Evolutionary conservation across 2,113 vertebrate genomes (phyloP), one percentile per base, ranked within the genome.

Genomic region (Sakesphorus luctuosus): DNA sequence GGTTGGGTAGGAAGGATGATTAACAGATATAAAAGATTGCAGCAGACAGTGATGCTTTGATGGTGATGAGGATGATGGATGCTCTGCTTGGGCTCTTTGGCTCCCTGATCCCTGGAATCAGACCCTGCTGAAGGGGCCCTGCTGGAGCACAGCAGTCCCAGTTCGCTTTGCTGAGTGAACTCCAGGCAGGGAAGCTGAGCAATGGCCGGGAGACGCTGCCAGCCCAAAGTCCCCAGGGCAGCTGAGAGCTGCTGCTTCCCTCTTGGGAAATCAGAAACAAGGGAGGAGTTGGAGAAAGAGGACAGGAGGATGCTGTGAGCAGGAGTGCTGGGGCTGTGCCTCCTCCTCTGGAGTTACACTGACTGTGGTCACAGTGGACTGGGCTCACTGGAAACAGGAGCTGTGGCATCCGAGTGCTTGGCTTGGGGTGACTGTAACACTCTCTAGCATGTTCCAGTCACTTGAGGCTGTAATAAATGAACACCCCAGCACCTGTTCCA

Each of bases 21-120:
- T 52, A 62, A 21, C 0, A 4, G n/a, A 1, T 71, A 0, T 13
- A 15, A 73, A 66, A 35, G 20, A 18, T 3, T 59, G 43, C 3
- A 75, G 61, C 35, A 72, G 74, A 11, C 9, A n/a, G 11, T 9
- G 66, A 21, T 38, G 66, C 38, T 63, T 29, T n/a, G 35, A 11
- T 76, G 80, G 36, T 40, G 90, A n/a, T 16, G 46, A 67, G 18
- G 46, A 67, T 8, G 67, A 11, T 40, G 79, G 44, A 44, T 38
- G 44, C 0, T 11, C 69, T 71, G 40, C 31, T 21, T 26, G 65
- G 50, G 15, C 17, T 50, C 56, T 20, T 3, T 62, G 38, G 12
- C 47, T 40, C 59, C 7, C 0, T 3, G 11, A 11, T 50, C 49
- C 24, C 79, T 44, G 79, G 47, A 43, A 11, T 26, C 0, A 25